Conservation (phyloP, 2,888 invertebrate species). For the Caenorhabditis sulstoni region DNA sequence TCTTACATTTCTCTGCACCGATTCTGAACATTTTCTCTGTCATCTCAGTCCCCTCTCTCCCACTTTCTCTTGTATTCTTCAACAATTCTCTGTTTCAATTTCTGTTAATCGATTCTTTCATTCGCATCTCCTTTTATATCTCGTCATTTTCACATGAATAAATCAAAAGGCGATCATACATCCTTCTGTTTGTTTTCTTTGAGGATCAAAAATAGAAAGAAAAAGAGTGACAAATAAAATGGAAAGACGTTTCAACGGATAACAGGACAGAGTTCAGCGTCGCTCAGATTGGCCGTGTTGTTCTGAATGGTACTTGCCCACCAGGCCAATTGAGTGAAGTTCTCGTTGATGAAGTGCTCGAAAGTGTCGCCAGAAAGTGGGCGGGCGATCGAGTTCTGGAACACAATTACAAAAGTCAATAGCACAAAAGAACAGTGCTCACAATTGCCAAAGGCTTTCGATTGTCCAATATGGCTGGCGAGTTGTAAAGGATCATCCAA, state of each 20-base stretch:
- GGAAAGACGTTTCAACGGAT: conserved; percentile 41
- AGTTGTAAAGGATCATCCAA: conserved; percentile 72
- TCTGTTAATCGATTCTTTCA: too few species aligned
- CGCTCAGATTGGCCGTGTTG: conserved; percentile 44
- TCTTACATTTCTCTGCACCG: too few species aligned
- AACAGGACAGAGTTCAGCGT: conserved; percentile 38
- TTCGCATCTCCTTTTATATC: too few species aligned
- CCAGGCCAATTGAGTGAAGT: conserved; percentile 69
- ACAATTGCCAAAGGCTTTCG: conserved; percentile 71
- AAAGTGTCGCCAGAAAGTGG: conserved; percentile 71
- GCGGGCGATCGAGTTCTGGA: conserved; percentile 56
- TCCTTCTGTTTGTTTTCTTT: neutral
- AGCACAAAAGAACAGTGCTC: conserved; percentile 2
- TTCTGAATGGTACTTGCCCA: conserved; percentile 62
- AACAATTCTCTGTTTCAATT: too few species aligned
- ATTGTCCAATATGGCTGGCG: conserved; percentile 74
- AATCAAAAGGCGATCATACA: too few species aligned
- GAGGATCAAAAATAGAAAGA: too few species aligned
- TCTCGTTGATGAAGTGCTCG: conserved; percentile 65
- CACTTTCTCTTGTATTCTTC: too few species aligned
- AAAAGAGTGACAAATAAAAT: conserved; percentile 7
- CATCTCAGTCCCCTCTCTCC: too few species aligned
- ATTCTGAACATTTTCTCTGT: too few species aligned
- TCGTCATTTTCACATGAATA: too few species aligned
- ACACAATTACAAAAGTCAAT: neutral